These are phyloP conservation scores for Gallinago paraguaiae DNA, from an alignment of 2,113 vertebrate species.

Conservation along the genomic window DNA sequence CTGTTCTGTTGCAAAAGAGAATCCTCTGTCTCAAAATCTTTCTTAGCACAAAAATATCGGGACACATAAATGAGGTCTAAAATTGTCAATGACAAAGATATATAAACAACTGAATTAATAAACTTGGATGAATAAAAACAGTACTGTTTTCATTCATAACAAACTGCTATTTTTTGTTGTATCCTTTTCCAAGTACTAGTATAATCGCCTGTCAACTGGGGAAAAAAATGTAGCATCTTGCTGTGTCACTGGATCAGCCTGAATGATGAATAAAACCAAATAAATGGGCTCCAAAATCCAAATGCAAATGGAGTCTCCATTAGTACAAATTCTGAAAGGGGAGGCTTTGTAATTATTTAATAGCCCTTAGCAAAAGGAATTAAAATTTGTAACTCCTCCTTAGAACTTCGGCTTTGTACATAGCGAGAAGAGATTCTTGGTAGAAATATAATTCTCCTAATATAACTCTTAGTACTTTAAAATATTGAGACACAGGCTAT, in stretches of 20 bases:
- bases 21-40: background rate
- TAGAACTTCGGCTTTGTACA: background rate
- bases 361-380: background rate
- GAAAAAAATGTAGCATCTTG: background rate
- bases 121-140: background rate
- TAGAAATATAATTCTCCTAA: background rate
- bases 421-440: background rate
- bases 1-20: background rate
- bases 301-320: background rate
- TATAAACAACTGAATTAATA: background rate
- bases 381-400: background rate
- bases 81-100: background rate
- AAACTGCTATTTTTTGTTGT: background rate
- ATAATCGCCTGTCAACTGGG: background rate
- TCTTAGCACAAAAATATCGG: background rate
- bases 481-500: background rate
- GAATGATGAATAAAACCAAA: background rate
- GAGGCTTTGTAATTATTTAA: background rate
- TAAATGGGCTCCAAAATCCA: background rate
- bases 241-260: background rate
- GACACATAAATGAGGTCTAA: background rate
- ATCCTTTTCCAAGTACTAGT: background rate
- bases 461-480: background rate
- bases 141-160: background rate
- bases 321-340: background rate